Base-by-base conservation (phyloP, 2,113 vertebrate species). In the Proterorhinus semilunaris region DNA sequence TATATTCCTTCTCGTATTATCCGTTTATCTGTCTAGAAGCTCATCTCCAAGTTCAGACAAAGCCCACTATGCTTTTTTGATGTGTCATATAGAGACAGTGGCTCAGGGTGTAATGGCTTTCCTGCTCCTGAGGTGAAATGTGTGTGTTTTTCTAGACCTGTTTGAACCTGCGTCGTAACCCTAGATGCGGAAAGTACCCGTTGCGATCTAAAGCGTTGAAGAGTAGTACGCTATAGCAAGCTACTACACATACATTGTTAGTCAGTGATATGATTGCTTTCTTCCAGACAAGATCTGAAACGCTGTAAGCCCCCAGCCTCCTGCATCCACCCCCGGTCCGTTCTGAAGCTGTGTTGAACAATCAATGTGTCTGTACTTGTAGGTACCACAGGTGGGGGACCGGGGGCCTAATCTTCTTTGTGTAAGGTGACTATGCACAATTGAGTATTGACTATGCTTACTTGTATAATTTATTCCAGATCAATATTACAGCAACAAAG, bases 121-220 rank as follows among this genome's bases (percentile, higher is more conserved):
- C 72, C 65, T 74, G 44, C 81, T 80, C 71, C 69, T 84, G 83
- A 77, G 72, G 68, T 83, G 76, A 85, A 36, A 36, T 36, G 75
- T 67, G 17, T 68, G 79, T 80, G n/a, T 21, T 21, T 36, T 72
- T 66, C 3, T 46, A 66, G 82, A 71, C 91, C 75, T 93, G 92
- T 86, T 83, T 65, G 71, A 83, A 83, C 92, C 79, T 93, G 92
- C 77, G 59, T 52, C 74, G 92, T 86, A 91, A 91, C 81, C 80
- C 73, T 79, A 89, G 89, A 86, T 72, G 86, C 90, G 89, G 88
- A 91, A 91, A 92, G 87, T 86, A 92, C 87, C 88, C 78, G 8
- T 3, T 21, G 17, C 11, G 9, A 54, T n/a, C 16, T 54, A n/a
- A 8, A 21, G 15, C 5, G 5, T 55, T 21, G 53, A 27, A 11